Base-by-base conservation (phyloP, 2,888 invertebrate genomes). In the Julus scanicus region DNA sequence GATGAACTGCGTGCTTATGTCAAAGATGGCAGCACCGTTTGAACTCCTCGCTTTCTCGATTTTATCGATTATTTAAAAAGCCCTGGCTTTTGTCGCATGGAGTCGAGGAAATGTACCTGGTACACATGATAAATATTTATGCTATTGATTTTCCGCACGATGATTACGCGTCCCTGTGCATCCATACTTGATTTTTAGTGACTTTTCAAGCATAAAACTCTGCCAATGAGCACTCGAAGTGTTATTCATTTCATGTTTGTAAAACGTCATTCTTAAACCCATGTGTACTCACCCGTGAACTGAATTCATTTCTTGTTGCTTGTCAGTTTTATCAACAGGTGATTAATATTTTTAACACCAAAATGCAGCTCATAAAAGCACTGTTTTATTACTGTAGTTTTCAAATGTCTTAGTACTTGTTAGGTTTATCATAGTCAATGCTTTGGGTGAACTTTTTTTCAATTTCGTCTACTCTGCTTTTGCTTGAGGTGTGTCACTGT, bases 121-220 rank as follows among this genome's bases (percentile, higher is more conserved):
- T 71, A n/a, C 71, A 29, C 71, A 29, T 71, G 71, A 71, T 71
- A 71, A 71, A 71, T 71, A 71, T 71, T 71, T 71, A 71, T 71
- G 71, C 71, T 71, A 71, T 71, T 71, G 71, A 71, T 71, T 71
- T 71, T 71, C 71, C 71, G 9, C 71, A 2, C 11, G 71, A 71
- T 71, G 71, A 71, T 71, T 71, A 71, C 71, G 71, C 29, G 71
- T 71, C 20, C 71, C 71, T 9, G 71, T 2, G 29, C 71, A 20
- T 71, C 71, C 71, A 71, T 71, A 71, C 20, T 71, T 71, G 71
- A 71, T 71, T 71, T 71, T 29, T 29, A 29, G 29, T n/a, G 63
- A 63, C 71, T 71, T 71, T 20, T 71, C 71, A 29, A 71, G 71
- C 71, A 71, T 71, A 20, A 17, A 63, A 63, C 17, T 53, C n/a